Evolutionary conservation across 2,888 invertebrate species (phyloP), one percentile per base, ranked within the genome.

Genomic region (Melanargia galathea): DNA sequence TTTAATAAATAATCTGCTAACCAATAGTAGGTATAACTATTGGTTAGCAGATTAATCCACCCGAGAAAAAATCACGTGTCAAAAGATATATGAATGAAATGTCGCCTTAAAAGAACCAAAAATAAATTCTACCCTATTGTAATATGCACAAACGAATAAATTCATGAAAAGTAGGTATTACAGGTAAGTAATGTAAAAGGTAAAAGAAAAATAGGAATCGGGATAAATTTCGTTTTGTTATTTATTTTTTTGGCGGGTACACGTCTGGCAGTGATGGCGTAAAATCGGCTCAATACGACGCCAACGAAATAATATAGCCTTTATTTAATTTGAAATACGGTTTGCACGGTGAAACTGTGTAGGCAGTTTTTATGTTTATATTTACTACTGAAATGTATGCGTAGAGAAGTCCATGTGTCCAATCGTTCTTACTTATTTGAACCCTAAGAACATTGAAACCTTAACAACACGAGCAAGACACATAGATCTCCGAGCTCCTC

Each of bases 131-230:
- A 24, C n/a, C n/a, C 13, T 49, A 16, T 8, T 26, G 49, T 49
- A 49, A 26, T 30, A 26, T 49, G 26, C 16, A 49, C 26, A 49
- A 49, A 49, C 49, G 49, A 46, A 46, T 49, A 49, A 49, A 49
- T 26, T 26, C 26, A 49, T 26, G 49, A 49, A 49, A 26, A 49
- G 8, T 8, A 46, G 43, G 43, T n/a, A n/a, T n/a, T n/a, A n/a
- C n/a, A n/a, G n/a, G n/a, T n/a, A n/a, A n/a, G n/a, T 43, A 22
- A 46, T 46, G 45, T 46, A 46, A 22, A 46, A 33, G 30, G 51
- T 51, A 51, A 51, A 51, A 33, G 51, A 51, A 51, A 51, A 30
- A 51, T 30, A 20, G 30, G 18, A 33, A 7, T 33, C 51, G 33
- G 10, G n/a, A 30, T 51, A 20, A 30, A 51, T 18, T 51, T 51